Evolutionary conservation across 2,113 vertebrate genomes (phyloP), one percentile per base, ranked within the genome.

Genomic region (Euleptes europaea): DNA sequence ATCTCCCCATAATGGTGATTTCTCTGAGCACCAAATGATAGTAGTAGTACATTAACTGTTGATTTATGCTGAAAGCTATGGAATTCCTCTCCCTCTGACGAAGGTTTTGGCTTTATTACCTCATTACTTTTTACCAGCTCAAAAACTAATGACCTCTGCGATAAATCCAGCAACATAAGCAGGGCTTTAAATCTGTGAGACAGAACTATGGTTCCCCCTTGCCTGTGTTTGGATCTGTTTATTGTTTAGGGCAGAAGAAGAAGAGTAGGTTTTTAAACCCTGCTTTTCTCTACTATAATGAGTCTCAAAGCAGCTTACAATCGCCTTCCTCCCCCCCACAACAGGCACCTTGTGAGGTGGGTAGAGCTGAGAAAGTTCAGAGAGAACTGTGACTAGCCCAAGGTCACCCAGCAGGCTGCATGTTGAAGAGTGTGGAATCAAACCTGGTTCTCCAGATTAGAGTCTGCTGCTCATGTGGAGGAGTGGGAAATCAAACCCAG

Each of bases 101-200:
- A 83, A 93, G 89, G 85, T 88, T 95, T 86, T 83, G 78, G 65
- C 88, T 94, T 94, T 94, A 93, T 93, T 93, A 90, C 94, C 88
- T 95, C 94, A 90, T 93, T 94, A 93, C 66, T 88, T 95, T 94
- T 93, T 94, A 92, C 92, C 90, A 90, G 74, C 86, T 90, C 57
- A 87, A 90, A 71, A 92, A 88, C 92, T 95, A 96, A 95, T 92
- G 90, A 90, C 85, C 89, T 94, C 87, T 86, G 85, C 88, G 91
- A 89, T 95, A 95, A 94, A 95, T 92, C 90, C 26, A 2, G 63
- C 33, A 87, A 86, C 67, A 54, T 77, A 67, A 89, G 83, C 66
- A 76, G 92, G 83, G 67, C 78, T 90, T 91, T 89, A 94, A 91
- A 93, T 92, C 78, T 86, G 76, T 42, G 78, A 87, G 83, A 65